Conservation (phyloP, 2,888 invertebrate genomes). For the Euplagia quadripunctaria region DNA sequence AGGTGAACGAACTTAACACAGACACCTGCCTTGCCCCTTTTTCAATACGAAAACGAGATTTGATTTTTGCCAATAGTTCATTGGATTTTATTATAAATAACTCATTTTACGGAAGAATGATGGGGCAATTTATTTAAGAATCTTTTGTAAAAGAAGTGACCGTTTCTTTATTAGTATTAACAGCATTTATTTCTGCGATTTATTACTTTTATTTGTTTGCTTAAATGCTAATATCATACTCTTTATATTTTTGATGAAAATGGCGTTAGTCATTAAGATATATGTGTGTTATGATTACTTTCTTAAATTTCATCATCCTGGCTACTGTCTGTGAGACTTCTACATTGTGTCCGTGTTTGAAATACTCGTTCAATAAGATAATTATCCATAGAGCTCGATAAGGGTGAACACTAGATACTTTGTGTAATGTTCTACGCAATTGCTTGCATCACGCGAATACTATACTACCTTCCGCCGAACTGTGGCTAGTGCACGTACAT, state of each 20-base stretch:
- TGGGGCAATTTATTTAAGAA: conserved; percentile 32
- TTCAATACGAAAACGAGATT: conserved; percentile 40
- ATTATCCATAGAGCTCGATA: conserved; percentile 28
- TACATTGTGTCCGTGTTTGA: not conserved
- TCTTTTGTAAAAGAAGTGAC: not conserved
- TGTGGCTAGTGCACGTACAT: conserved; percentile 18
- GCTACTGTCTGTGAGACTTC: not conserved
- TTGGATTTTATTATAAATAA: conserved; percentile 46
- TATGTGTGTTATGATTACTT: not conserved
- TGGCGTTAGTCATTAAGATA: not conserved
- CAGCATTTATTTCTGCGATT: not conserved
- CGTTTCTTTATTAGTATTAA: not conserved
- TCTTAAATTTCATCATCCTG: not conserved
- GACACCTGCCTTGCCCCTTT: conserved; percentile 60
- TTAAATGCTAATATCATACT: not conserved
- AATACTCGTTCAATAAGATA: conserved; percentile 18
- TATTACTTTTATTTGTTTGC: not conserved
- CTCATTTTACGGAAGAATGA: conserved; percentile 47
- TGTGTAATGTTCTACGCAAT: conserved; percentile 36
- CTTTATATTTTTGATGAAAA: not conserved
- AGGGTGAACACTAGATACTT: conserved; percentile 28
- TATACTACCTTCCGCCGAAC: not conserved
- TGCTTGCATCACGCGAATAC: conserved; percentile 17
- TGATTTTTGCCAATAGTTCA: conserved; percentile 46
- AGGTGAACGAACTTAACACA: conserved; percentile 58